Base-by-base conservation (phyloP, 2,888 invertebrate genomes). In the Odontocerum albicorne region DNA sequence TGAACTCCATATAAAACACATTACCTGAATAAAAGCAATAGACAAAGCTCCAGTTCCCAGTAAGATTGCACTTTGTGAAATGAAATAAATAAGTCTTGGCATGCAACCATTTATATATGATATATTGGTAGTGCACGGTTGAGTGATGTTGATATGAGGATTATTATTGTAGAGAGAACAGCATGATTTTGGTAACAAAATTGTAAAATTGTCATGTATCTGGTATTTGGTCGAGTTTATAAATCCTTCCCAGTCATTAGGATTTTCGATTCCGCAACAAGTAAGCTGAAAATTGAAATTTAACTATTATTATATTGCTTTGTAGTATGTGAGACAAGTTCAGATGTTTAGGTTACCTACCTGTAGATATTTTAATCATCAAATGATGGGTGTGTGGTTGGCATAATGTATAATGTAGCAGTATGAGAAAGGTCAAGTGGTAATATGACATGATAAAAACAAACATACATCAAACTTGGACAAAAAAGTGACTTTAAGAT, bases 21-120 rank as follows among this genome's bases (percentile, higher is more conserved):
- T 57, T 67, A 88, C 88, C 82, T 90, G 90, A 59, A 90, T 87
- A 64, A 90, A 83, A 4, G 88, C 87, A 55, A 90, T 87, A n/a
- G 88, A 87, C 64, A 88, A 76, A 3, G 88, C 88, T 3, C 88
- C 90, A 44, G 87, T 87, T 2, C 85, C 88, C 57, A 89, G 71
- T 46, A 89, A 72, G 50, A 88, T 80, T 20, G 87, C 83, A 66
- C 88, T 87, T 67, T 86, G 85, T 62, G 82, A 79, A n/a, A 88
- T 74, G 57, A 88, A 70, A 63, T 78, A 77, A 44, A 78, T 72
- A 62, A 89, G 76, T 44, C 81, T 74, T 6, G 73, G 73, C 40
- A 84, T 75, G 63, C 88, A 88, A 2, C 88, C 88, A 57, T 73
- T 75, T 22, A 72, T 70, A 50, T 72, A 75, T 60, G 75, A 63